Percentiles rank a stretch among this genome's conserved stretches.
Conservation (phyloP, 2,113 vertebrate species). For the Centropus bengalensis region DNA sequence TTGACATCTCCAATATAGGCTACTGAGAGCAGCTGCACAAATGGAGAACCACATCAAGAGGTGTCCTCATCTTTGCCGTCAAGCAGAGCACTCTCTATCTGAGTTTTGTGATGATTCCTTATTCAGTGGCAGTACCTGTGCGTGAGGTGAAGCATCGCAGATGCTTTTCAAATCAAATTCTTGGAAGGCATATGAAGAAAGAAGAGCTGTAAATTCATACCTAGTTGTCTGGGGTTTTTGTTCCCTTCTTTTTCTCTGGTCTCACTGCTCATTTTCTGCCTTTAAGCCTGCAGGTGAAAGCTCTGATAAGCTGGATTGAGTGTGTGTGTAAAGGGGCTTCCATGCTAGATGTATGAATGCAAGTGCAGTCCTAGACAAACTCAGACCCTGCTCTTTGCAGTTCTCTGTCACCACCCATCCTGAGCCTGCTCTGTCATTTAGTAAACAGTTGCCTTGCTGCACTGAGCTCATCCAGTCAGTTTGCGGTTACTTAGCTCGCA, state of each 20-base stretch:
- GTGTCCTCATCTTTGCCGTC: not conserved
- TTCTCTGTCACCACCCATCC: not conserved
- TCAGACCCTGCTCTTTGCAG: not conserved
- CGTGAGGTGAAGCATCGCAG: not conserved
- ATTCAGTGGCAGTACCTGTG: accelerated
- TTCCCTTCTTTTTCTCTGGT: not conserved
- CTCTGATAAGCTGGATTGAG: not conserved
- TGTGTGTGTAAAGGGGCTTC: not conserved
- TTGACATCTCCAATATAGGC: not conserved
- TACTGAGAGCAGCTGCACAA: not conserved
- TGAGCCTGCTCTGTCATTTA: not conserved
- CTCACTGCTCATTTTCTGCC: not conserved
- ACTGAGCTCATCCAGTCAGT: not conserved
- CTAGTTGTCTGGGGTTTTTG: not conserved
- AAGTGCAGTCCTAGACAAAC: not conserved
- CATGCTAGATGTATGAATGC: not conserved
- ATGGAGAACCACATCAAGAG: not conserved
- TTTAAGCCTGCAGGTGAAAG: not conserved
- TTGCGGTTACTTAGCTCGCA: conserved; percentile 1
- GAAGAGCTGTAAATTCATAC: not conserved
- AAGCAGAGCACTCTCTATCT: not conserved
- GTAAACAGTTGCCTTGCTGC: not conserved
- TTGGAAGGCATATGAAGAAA: not conserved
- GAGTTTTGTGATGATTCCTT: not conserved
- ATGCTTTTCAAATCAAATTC: not conserved